These are phyloP conservation scores for Lates calcarifer DNA, from an alignment of 2,113 vertebrate genomes.

Conservation along the genomic window DNA sequence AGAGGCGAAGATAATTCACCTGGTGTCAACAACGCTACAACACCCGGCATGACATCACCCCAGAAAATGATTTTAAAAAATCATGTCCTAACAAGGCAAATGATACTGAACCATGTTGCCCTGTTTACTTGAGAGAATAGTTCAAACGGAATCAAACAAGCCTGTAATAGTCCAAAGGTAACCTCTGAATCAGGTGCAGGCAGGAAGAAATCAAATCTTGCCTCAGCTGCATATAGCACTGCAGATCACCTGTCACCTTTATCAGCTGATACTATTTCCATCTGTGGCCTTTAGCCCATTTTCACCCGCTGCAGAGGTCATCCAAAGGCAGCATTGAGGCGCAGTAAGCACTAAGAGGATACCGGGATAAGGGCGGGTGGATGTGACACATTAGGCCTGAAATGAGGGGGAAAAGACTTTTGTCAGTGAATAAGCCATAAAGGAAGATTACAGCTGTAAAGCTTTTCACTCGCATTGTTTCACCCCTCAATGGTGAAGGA, in stretches of 20 bases:
- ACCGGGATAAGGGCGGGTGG: slow-evolving; percentile 6
- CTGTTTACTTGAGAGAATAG: slow-evolving; percentile 47
- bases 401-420: slow-evolving; percentile 46
- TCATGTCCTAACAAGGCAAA: slow-evolving; percentile 39
- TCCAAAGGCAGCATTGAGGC: slow-evolving; percentile 43
- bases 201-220: slow-evolving; percentile 44
- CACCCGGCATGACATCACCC: slow-evolving; percentile 29
- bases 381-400: slow-evolving; percentile 52
- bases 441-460: slow-evolving; percentile 47
- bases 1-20: slow-evolving; percentile 46
- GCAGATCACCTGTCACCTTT: slow-evolving; percentile 56
- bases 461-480: slow-evolving; percentile 38
- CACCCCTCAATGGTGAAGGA: slow-evolving; percentile 21
- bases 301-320: slow-evolving; percentile 56
- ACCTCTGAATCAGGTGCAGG: slow-evolving; percentile 40
- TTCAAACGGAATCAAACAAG: slow-evolving; percentile 56
- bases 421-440: slow-evolving; percentile 33
- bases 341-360: not conserved
- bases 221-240: slow-evolving; percentile 21
- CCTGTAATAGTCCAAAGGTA: slow-evolving; percentile 34
- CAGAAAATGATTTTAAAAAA: slow-evolving; percentile 20
- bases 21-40: slow-evolving; percentile 49
- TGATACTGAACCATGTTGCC: slow-evolving; percentile 21
- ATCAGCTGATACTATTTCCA: slow-evolving; percentile 57
- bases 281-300: slow-evolving; percentile 54